Conservation (phyloP, 2,888 invertebrate species). For the Pammene fasciana region DNA sequence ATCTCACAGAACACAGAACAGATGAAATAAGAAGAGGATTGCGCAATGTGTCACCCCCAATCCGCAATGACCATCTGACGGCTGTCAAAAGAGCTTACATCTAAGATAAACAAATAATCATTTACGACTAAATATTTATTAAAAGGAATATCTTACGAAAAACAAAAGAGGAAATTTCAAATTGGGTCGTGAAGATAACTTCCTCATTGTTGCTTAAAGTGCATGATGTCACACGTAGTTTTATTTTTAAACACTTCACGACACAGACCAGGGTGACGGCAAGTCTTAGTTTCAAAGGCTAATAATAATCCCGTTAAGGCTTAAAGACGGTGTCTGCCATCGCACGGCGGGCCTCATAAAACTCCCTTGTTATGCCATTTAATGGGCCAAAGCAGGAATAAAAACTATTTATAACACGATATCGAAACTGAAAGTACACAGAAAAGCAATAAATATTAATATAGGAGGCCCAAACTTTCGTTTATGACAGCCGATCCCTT, state of each 20-base stretch:
- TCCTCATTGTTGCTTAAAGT: conserved; percentile 12
- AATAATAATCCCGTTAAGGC: conserved; percentile 55
- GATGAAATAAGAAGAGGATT: background rate
- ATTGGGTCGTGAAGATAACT: background rate
- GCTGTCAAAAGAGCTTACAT: too few species aligned
- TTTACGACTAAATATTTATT: background rate
- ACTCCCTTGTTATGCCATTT: conserved; percentile 68
- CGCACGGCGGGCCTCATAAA: conserved; percentile 60
- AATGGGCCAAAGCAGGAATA: conserved; percentile 72
- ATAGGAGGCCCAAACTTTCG: conserved; percentile 67
- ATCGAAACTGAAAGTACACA: conserved; percentile 70
- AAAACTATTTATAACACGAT: conserved; percentile 73
- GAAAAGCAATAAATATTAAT: conserved; percentile 78
- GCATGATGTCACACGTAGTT: conserved; percentile 17
- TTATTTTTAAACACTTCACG: conserved; percentile 51
- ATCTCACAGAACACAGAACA: background rate
- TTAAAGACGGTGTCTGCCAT: conserved; percentile 57
- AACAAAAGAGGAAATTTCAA: conserved; percentile 2
- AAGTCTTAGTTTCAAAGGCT: conserved; percentile 48
- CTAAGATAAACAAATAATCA: background rate
- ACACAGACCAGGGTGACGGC: conserved; percentile 53
- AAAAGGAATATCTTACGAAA: background rate
- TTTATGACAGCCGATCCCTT: conserved; percentile 63
- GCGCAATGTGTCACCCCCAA: background rate
- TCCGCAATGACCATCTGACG: too few species aligned